These are phyloP conservation scores for Nemoura dubitans DNA, from an alignment of 2,888 invertebrate species.

Conservation along the genomic window DNA sequence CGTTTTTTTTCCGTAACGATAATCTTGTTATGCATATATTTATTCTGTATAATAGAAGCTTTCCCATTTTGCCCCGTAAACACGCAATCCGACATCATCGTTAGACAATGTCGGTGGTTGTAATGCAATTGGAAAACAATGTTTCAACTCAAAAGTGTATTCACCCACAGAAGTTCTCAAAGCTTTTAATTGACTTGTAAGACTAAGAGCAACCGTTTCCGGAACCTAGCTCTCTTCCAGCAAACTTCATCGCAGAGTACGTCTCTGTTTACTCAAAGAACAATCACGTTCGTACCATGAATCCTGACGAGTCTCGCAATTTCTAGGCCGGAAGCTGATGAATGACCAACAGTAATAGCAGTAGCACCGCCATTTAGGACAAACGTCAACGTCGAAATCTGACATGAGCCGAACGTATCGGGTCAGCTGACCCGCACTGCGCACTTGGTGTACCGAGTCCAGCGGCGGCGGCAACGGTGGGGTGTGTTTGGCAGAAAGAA, in stretches of 20 bases:
- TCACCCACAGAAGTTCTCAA: constrained; percentile 26
- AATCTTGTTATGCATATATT: not conserved
- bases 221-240: constrained; percentile 10
- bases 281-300: not conserved
- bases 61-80: not conserved
- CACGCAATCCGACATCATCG: not conserved
- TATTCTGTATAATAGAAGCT: not conserved
- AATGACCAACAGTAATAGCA: constrained; percentile 3
- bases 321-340: constrained; percentile 22
- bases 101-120: not conserved
- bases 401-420: not conserved
- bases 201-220: not conserved
- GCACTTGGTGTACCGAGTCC: not conserved
- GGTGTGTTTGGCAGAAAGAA: constrained; percentile 10
- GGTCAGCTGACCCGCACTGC: no score
- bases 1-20: not conserved
- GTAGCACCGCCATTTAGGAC: not conserved
- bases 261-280: not conserved
- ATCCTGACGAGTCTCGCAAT: not conserved
- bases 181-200: constrained; percentile 19
- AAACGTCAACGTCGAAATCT: not conserved
- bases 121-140: constrained; percentile 5
- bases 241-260: not conserved
- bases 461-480: not conserved
- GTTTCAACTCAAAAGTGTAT: not conserved